These are phyloP conservation scores for Scytalopus superciliaris DNA, from an alignment of 2,113 vertebrate species.

Conservation along the genomic window DNA sequence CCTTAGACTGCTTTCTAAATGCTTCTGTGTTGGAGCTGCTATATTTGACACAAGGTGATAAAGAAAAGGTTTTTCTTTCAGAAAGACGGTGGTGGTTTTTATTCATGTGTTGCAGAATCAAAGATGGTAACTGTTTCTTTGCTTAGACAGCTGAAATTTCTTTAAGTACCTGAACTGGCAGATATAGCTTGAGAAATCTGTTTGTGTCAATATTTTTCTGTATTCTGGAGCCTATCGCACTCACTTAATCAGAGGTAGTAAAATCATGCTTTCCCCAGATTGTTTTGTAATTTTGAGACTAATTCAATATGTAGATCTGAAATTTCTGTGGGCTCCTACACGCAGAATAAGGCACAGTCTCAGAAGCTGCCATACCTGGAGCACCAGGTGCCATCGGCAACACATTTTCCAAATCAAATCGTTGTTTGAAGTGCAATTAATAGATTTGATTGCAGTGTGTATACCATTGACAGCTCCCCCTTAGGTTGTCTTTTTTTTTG, in stretches of 20 bases:
- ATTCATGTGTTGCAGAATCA: not conserved
- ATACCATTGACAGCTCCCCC: not conserved
- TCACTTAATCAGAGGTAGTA: not conserved
- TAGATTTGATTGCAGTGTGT: not conserved
- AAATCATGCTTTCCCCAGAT: not conserved
- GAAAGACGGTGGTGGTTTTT: not conserved
- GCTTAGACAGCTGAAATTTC: not conserved
- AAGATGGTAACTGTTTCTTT: not conserved
- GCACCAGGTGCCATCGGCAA: not conserved
- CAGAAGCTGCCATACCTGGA: not conserved
- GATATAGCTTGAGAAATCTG: not conserved
- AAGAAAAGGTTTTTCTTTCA: not conserved
- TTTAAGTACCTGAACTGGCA: not conserved
- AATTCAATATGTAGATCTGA: not conserved
- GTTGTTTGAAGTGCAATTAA: not conserved
- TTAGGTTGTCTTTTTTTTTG: not conserved
- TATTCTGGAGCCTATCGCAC: not conserved
- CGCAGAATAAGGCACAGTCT: not conserved
- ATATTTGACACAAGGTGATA: accelerated
- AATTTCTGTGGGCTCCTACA: not conserved
- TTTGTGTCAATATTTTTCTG: not conserved
- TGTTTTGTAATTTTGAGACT: not conserved
- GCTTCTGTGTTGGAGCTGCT: not conserved
- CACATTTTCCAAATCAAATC: not conserved
- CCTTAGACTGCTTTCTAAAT: not conserved